phyloP scores from a whole-genome alignment of 2,888 invertebrate species.

The Dromius quadrimaculatus region DNA sequence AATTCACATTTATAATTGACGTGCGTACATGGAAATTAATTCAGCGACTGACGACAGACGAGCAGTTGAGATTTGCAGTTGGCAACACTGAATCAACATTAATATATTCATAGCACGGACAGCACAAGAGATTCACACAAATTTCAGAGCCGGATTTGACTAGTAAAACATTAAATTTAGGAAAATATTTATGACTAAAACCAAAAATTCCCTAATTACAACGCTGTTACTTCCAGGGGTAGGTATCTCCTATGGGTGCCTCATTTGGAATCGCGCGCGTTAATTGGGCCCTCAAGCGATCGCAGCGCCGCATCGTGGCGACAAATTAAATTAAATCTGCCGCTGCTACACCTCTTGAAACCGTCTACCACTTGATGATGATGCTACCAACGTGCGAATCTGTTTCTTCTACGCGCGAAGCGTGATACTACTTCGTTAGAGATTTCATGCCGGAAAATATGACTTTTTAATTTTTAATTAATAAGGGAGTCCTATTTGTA shows the following conservation, averaged over 20 bases:
- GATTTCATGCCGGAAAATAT: too few relatives aligned
- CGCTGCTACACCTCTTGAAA: slow-evolving; percentile 59
- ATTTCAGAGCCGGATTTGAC: too few relatives aligned
- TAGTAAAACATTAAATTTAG: too few relatives aligned
- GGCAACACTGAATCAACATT: slow-evolving; percentile 32
- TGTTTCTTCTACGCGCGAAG: slow-evolving; percentile 7
- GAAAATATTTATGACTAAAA: too few relatives aligned
- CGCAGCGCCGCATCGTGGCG: slow-evolving; percentile 57
- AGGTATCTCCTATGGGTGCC: slow-evolving; percentile 17
- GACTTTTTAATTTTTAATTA: too few relatives aligned
- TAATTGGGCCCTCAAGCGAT: slow-evolving; percentile 60
- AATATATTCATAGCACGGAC: slow-evolving; percentile 27
- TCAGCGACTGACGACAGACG: slow-evolving; percentile 53
- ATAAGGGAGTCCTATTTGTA: too few relatives aligned
- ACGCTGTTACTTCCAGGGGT: neutral
- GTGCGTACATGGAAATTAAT: slow-evolving; percentile 58
- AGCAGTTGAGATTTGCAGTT: slow-evolving; percentile 23
- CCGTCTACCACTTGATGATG: slow-evolving; percentile 10
- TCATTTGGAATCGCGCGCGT: slow-evolving; percentile 56
- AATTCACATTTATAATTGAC: slow-evolving; percentile 54
- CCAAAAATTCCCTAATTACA: too few relatives aligned
- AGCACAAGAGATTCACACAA: too few relatives aligned
- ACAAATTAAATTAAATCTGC: slow-evolving; percentile 62
- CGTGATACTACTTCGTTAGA: neutral
- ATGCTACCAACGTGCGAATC: slow-evolving; percentile 3